A percentile compares a stretch with the other conserved stretches of the same genome.
phyloP scores from a whole-genome alignment of 2,113 vertebrate species.

The Limanda limanda region DNA sequence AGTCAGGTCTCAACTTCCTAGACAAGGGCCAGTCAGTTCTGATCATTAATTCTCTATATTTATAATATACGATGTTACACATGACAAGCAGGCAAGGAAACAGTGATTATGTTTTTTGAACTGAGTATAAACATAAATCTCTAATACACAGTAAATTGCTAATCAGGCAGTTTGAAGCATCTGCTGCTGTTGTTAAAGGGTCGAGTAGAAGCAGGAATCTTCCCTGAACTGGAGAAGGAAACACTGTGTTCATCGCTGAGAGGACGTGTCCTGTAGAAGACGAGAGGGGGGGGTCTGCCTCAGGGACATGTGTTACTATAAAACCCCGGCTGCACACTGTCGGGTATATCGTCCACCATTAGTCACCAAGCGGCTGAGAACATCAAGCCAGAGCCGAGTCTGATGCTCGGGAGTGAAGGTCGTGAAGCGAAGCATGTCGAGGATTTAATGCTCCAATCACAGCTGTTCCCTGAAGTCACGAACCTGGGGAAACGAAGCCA shows the following conservation, averaged over 20 bases:
- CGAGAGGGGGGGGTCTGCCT: neutral
- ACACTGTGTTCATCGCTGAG: neutral
- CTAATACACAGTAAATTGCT: too few relatives aligned
- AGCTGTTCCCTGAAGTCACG: neutral
- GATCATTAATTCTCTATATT: too few relatives aligned
- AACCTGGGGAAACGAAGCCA: neutral
- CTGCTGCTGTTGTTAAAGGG: neutral
- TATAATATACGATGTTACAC: too few relatives aligned
- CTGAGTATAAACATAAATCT: neutral
- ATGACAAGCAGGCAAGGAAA: neutral
- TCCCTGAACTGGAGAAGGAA: neutral
- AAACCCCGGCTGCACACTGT: neutral
- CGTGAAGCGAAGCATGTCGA: too few relatives aligned
- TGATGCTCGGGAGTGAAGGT: too few relatives aligned
- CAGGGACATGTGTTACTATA: neutral
- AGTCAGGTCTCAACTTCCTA: too few relatives aligned
- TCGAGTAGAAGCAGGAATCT: neutral
- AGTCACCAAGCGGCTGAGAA: too few relatives aligned
- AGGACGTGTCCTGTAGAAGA: neutral
- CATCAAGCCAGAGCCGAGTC: too few relatives aligned
- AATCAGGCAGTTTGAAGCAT: neutral
- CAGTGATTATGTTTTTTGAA: neutral
- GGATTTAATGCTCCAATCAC: too few relatives aligned
- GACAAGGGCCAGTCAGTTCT: too few relatives aligned
- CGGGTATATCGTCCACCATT: too few relatives aligned